Evolutionary conservation across 2,113 vertebrate genomes (phyloP), one percentile per base, ranked within the genome.

Genomic region (Scortum barcoo): DNA sequence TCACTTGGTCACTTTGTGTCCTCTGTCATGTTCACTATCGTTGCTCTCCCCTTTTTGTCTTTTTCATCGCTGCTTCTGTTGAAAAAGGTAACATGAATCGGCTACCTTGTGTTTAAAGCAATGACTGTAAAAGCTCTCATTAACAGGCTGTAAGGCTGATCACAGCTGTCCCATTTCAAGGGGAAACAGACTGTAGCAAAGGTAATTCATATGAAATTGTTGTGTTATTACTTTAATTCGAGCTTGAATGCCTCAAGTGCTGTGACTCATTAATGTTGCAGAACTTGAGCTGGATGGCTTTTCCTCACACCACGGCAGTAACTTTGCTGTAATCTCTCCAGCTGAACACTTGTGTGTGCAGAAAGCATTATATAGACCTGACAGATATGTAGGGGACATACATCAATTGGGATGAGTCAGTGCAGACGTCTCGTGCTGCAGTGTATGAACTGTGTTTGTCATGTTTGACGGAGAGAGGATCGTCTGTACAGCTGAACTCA

Each of bases 151-250:
- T 22, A 20, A 72, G 44, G 66, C 8, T 70, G 69, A 85, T 85
- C 57, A 61, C 88, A 79, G 76, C 40, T 66, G 74, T 60, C 22
- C 24, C 38, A 53, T 53, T 83, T 76, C 53, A 69, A 1, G 38
- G 69, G 70, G 56, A 84, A 85, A 58, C 14, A 75, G 58, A 53
- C 5, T 69, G 68, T 24, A 63, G 54, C 76, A 65, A 40, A 69
- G 28, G 80, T 74, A 48, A 79, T 86, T 82, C 62, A 13, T 62
- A 40, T 22, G 22, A 50, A 58, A 76, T 63, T 71, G 17, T 66
- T 70, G 7, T 78, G 66, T 85, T 82, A 70, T 80, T 69, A 76
- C 66, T 79, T 76, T 76, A 74, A 74, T 87, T 67, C 76, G 33
- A 73, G 57, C 72, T 40, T 73, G 46, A 74, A 46, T 70, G 36